These are phyloP conservation scores for Sparidentex hasta DNA, from an alignment of 2,797 vertebrate species.

Conservation along the genomic window DNA sequence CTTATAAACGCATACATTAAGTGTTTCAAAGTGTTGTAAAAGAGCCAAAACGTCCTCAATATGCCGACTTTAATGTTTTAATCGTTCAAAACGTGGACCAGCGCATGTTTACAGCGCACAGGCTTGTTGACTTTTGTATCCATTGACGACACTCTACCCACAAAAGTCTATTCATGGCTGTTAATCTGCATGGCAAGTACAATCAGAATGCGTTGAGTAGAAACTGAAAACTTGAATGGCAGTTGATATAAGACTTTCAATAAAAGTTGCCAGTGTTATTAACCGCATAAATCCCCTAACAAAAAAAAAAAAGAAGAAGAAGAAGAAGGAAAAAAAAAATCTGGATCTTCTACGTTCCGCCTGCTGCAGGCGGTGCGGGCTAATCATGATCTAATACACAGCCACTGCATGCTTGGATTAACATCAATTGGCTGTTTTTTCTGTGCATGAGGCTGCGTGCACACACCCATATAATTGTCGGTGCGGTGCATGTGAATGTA, in stretches of 20 bases:
- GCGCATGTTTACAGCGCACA: not conserved
- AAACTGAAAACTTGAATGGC: slow-evolving; percentile 45
- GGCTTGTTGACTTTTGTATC: slow-evolving; percentile 16
- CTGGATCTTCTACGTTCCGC: slow-evolving; percentile 28
- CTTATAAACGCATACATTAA: not conserved
- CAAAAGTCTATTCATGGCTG: slow-evolving; percentile 42
- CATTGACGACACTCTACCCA: not conserved
- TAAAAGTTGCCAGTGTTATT: slow-evolving; percentile 42
- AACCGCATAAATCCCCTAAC: slow-evolving; percentile 49
- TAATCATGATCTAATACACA: slow-evolving; percentile 73
- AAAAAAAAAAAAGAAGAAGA: slow-evolving; percentile 15
- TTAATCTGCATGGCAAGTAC: slow-evolving; percentile 55
- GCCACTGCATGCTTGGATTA: slow-evolving; percentile 65
- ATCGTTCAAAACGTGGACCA: not conserved
- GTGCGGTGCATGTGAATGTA: slow-evolving; percentile 13
- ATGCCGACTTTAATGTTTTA: not conserved
- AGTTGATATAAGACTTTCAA: slow-evolving; percentile 56
- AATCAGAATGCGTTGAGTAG: slow-evolving; percentile 47
- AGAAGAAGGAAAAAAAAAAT: slow-evolving; percentile 25
- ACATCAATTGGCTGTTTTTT: slow-evolving; percentile 63
- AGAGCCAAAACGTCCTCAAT: not conserved
- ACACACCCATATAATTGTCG: slow-evolving; percentile 34
- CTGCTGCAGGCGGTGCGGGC: slow-evolving; percentile 63
- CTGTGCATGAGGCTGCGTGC: slow-evolving; percentile 36
- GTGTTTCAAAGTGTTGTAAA: not conserved